phyloP scores from a whole-genome alignment of 2,797 vertebrate genomes.

The Coccyzus lansbergi region DNA sequence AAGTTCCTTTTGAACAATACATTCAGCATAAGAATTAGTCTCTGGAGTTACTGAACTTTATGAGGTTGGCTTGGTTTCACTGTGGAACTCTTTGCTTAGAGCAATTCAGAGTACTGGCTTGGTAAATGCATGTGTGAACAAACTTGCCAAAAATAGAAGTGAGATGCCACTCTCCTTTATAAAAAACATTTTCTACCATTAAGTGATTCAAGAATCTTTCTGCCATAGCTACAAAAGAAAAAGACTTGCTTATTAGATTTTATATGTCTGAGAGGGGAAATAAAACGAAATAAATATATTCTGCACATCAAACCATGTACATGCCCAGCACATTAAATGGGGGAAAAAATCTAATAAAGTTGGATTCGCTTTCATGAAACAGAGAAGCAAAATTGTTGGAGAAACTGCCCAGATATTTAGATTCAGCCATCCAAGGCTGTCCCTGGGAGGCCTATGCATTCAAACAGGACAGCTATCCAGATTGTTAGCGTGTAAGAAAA shows the following conservation, averaged over 20 bases:
- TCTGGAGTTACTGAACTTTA: slow-evolving; percentile 55
- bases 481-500: background rate
- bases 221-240: slow-evolving; percentile 54
- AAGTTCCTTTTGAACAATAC: slow-evolving; percentile 48
- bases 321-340: slow-evolving; percentile 48
- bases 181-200: slow-evolving; percentile 27
- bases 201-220: slow-evolving; percentile 53
- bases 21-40: slow-evolving; percentile 26
- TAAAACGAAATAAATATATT: slow-evolving; percentile 58
- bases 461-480: background rate
- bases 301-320: slow-evolving; percentile 57
- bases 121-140: slow-evolving; percentile 44
- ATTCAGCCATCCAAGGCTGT: background rate
- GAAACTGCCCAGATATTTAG: slow-evolving; percentile 52
- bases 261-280: slow-evolving; percentile 61
- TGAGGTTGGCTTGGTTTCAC: slow-evolving; percentile 36
- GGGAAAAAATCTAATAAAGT: slow-evolving; percentile 46
- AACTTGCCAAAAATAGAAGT: slow-evolving; percentile 62
- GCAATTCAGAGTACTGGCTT: slow-evolving; percentile 37
- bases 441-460: slow-evolving; percentile 25
- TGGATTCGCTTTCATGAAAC: slow-evolving; percentile 57
- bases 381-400: slow-evolving; percentile 47
- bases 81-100: slow-evolving; percentile 32
- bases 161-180: slow-evolving; percentile 30
- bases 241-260: slow-evolving; percentile 61